Evolutionary conservation across 2,113 vertebrate genomes (phyloP).

Genomic region (Planiliza haematocheilus): DNA sequence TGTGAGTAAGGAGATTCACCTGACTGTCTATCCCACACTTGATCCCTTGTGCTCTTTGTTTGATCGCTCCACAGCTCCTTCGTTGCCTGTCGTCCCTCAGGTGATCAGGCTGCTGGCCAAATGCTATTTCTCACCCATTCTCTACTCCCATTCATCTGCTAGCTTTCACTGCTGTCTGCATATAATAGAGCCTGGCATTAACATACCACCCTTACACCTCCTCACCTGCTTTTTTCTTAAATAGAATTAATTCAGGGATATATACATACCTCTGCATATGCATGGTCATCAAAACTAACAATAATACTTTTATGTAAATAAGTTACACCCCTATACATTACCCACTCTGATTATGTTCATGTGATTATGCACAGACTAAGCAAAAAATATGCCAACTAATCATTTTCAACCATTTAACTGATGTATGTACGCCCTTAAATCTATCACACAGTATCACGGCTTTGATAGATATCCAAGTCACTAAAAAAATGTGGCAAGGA

Average conservation of each 20-base stretch:
- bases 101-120: conserved; percentile 39
- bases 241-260: conserved; percentile 12
- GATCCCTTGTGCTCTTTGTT: conserved; percentile 28
- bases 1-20: conserved; percentile 37
- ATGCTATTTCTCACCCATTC: conserved; percentile 40
- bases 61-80: conserved; percentile 31
- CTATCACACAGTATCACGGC: no score
- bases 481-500: no score
- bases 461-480: no score
- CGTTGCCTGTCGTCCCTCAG: conserved; percentile 1
- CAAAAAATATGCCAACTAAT: background rate
- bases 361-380: background rate
- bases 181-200: conserved; percentile 41
- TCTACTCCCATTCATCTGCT: conserved; percentile 17
- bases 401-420: background rate
- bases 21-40: conserved; percentile 41
- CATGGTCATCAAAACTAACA: background rate
- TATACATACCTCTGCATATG: background rate
- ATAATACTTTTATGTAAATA: background rate
- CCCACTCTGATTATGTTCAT: background rate
- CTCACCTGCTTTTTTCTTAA: conserved; percentile 1
- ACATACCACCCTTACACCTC: conserved; percentile 25
- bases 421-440: background rate
- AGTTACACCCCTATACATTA: background rate
- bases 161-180: conserved; percentile 13